Conservation (phyloP, 2,797 vertebrate species). For the Squalus acanthias region DNA sequence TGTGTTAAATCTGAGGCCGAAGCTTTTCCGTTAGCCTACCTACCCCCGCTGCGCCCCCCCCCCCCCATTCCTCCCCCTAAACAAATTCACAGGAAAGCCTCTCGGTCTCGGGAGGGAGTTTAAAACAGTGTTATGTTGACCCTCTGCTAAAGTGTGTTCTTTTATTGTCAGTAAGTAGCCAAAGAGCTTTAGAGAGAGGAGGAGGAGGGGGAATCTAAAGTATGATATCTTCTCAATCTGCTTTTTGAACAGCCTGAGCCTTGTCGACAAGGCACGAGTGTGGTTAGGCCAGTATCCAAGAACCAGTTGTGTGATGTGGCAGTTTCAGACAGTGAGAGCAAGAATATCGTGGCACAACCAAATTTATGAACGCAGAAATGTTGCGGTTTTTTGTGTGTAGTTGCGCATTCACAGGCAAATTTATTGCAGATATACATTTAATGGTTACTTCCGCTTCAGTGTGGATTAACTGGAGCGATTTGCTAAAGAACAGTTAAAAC, state of each 20-base stretch:
- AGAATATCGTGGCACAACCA: not conserved
- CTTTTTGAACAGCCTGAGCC: not conserved
- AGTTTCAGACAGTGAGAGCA: not conserved
- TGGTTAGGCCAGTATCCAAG: not conserved
- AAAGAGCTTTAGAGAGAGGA: not conserved
- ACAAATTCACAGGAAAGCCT: too few species aligned
- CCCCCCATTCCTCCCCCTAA: too few species aligned
- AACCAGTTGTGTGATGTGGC: conserved; percentile 18
- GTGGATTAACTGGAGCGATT: not conserved
- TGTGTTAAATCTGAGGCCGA: not conserved
- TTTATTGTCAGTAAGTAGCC: not conserved
- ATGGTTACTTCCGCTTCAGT: not conserved
- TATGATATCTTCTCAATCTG: not conserved
- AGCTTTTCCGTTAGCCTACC: not conserved
- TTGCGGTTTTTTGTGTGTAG: not conserved
- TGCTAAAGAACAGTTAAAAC: not conserved
- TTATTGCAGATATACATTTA: not conserved
- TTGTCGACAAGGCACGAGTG: not conserved
- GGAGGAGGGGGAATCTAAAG: not conserved
- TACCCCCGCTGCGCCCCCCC: too few species aligned
- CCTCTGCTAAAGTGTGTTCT: not conserved
- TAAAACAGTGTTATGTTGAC: not conserved
- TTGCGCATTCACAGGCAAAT: not conserved
- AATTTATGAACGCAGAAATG: not conserved
- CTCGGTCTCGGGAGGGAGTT: not conserved